These are phyloP conservation scores for Odiellus spinosus DNA, from an alignment of 2,888 invertebrate species.

Conservation along the genomic window DNA sequence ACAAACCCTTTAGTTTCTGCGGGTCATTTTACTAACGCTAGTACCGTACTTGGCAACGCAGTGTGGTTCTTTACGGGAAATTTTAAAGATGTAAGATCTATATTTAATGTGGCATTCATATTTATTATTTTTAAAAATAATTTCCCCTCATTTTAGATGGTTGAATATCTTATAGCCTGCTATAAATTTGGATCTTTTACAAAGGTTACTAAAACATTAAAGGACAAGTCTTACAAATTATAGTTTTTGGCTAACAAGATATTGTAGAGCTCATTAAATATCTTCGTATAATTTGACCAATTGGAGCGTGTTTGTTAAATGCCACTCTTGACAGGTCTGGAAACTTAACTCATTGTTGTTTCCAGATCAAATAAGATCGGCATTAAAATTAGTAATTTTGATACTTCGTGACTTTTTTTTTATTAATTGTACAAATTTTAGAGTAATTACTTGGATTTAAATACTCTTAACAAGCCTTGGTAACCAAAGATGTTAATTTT, in stretches of 20 bases:
- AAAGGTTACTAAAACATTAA: constrained; percentile 37
- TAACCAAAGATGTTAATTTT: no score
- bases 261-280: no score
- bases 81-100: constrained; percentile 58
- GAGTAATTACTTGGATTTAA: no score
- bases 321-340: no score
- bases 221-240: not conserved
- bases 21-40: constrained; percentile 52
- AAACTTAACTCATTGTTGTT: no score
- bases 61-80: constrained; percentile 73
- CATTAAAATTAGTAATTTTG: not conserved
- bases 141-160: no score
- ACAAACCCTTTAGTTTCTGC: constrained; percentile 52
- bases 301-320: no score
- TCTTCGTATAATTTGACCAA: no score
- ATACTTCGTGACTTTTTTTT: constrained; percentile 5
- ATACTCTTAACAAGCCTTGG: no score
- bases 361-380: not conserved
- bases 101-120: not conserved
- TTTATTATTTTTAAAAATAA: no score
- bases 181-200: constrained; percentile 90
- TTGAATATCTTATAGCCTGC: constrained; percentile 76
- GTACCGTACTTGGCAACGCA: constrained; percentile 53
- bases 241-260: no score
- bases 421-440: no score